A percentile compares a stretch with the other conserved stretches of the same genome.
These are phyloP conservation scores for Acropternis orthonyx DNA, from an alignment of 2,797 vertebrate genomes.

Conservation along the genomic window DNA sequence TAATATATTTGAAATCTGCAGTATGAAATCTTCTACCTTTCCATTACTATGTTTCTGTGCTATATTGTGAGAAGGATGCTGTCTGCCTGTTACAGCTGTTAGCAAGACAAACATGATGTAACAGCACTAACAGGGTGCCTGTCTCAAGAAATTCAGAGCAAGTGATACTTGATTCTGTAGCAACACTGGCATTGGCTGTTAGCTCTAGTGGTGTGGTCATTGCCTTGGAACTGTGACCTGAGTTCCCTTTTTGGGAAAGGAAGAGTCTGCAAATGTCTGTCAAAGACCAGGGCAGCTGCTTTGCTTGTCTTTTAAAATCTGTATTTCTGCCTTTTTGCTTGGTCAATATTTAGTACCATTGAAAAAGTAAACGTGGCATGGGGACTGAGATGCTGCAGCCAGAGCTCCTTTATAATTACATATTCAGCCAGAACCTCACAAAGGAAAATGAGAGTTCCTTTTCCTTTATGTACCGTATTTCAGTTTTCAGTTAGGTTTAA, in stretches of 20 bases:
- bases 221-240: slow-evolving; percentile 7
- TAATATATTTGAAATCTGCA: background rate
- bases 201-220: background rate
- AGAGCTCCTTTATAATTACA: slow-evolving; percentile 66
- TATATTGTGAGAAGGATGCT: background rate
- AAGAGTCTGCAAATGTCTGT: background rate
- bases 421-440: slow-evolving; percentile 67
- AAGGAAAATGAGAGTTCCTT: slow-evolving; percentile 73
- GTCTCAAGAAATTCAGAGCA: slow-evolving; percentile 32
- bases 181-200: background rate
- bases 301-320: slow-evolving; percentile 58
- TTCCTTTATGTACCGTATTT: slow-evolving; percentile 63
- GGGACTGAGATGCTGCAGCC: slow-evolving; percentile 59
- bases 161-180: slow-evolving; percentile 41
- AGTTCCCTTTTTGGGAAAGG: background rate
- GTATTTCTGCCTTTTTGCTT: slow-evolving; percentile 28
- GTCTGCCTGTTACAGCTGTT: background rate
- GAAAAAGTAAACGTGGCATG: slow-evolving; percentile 35
- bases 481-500: slow-evolving; percentile 72
- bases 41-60: background rate
- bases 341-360: slow-evolving; percentile 63
- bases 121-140: background rate
- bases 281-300: slow-evolving; percentile 25
- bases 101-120: background rate
- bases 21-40: background rate